phyloP scores from a whole-genome alignment of 2,888 invertebrate genomes.

The Temnothorax rugatulus region DNA sequence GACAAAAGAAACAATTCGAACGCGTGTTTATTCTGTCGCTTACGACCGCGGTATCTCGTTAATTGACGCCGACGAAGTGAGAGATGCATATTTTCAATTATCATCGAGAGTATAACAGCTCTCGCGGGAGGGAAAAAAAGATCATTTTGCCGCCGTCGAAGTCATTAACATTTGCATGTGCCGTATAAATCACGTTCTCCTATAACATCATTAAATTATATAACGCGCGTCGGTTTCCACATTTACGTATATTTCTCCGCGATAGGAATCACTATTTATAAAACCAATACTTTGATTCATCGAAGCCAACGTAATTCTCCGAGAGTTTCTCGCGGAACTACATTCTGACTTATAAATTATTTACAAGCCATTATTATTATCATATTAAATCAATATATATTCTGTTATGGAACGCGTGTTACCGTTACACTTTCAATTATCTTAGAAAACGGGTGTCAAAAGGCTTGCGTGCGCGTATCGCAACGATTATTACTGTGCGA shows the following conservation, averaged over 20 bases:
- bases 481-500: background rate
- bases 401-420: background rate
- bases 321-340: conserved; percentile 20
- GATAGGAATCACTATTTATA: conserved; percentile 36
- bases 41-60: conserved; percentile 12
- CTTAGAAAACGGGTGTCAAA: background rate
- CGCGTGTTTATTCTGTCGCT: conserved; percentile 3
- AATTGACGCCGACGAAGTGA: conserved; percentile 13
- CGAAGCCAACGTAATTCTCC: background rate
- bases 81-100: conserved; percentile 39
- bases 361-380: background rate
- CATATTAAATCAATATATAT: background rate
- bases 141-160: conserved; percentile 18
- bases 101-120: conserved; percentile 10
- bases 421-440: background rate
- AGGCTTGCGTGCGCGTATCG: background rate
- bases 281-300: conserved; percentile 26
- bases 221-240: conserved; percentile 30
- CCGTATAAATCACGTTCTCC: conserved; percentile 35
- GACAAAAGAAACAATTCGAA: conserved; percentile 32
- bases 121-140: background rate
- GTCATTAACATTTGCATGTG: conserved; percentile 40
- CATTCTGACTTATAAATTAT: conserved; percentile 1
- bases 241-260: conserved; percentile 10
- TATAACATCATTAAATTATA: conserved; percentile 39